phyloP scores from a whole-genome alignment of 2,888 invertebrate species.

The Epistrophe grossulariae region DNA sequence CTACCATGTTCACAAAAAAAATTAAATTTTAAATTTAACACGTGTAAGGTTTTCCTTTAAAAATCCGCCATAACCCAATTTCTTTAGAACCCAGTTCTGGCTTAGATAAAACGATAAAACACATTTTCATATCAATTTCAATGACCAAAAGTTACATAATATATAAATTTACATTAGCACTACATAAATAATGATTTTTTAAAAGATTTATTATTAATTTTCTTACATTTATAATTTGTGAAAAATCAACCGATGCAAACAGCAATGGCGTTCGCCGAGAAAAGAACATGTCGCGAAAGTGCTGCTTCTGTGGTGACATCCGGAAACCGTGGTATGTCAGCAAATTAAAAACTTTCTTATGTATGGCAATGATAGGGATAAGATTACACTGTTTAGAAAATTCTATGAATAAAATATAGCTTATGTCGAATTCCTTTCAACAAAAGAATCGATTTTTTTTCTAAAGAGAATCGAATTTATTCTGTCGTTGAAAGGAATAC shows the following conservation, averaged over 20 bases:
- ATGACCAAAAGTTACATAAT: background rate
- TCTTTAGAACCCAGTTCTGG: constrained; percentile 29
- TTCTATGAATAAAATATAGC: too few species aligned
- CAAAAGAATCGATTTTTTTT: too few species aligned
- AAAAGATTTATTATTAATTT: constrained; percentile 74
- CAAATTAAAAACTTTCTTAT: background rate
- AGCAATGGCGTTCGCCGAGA: constrained; percentile 83
- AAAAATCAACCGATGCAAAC: constrained; percentile 82
- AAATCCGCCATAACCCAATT: constrained; percentile 70
- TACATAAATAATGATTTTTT: constrained; percentile 32
- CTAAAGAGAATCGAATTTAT: too few species aligned
- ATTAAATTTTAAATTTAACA: constrained; percentile 52
- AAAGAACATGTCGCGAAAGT: constrained; percentile 82
- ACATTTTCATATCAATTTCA: background rate
- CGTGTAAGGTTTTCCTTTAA: constrained; percentile 47
- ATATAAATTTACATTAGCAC: background rate
- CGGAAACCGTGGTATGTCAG: constrained; percentile 50
- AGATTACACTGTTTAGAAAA: constrained; percentile 54
- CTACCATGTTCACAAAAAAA: constrained; percentile 71
- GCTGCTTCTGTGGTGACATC: constrained; percentile 77
- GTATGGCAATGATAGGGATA: constrained; percentile 34
- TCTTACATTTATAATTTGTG: constrained; percentile 82
- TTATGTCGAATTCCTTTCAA: too few species aligned
- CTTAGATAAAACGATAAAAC: background rate
- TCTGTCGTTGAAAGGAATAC: too few species aligned